phyloP scores from a whole-genome alignment of 2,113 vertebrate genomes.

The Chrysochloris asiatica region DNA sequence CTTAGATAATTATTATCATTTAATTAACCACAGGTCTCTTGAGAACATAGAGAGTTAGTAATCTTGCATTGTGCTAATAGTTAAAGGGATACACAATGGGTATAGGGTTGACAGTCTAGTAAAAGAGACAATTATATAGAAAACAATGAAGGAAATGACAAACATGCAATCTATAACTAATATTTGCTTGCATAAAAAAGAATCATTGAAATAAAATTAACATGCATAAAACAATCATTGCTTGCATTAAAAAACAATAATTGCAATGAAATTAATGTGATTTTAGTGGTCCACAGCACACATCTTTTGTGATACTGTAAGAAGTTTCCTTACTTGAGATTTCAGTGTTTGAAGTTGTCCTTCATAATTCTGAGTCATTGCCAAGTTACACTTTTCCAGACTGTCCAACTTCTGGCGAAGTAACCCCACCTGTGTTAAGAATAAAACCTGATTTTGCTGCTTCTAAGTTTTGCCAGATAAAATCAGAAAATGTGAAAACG shows the following conservation, averaged over 20 bases:
- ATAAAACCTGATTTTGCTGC: constrained; percentile 67
- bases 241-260: background rate
- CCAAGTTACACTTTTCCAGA: constrained; percentile 83
- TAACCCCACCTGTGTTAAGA: constrained; percentile 83
- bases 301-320: background rate
- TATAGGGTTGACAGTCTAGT: background rate
- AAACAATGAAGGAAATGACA: background rate
- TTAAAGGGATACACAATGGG: background rate
- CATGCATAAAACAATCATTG: too few relatives aligned
- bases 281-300: background rate
- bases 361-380: constrained; percentile 84
- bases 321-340: constrained; percentile 84
- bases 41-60: background rate
- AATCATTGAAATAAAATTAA: constrained; percentile 40
- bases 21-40: background rate
- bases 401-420: constrained; percentile 86
- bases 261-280: constrained; percentile 34
- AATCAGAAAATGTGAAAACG: constrained; percentile 54
- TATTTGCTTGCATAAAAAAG: constrained; percentile 12
- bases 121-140: background rate
- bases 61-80: background rate
- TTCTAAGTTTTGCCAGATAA: constrained; percentile 56
- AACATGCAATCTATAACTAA: background rate
- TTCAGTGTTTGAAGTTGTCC: constrained; percentile 83
- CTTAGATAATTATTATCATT: background rate